phyloP scores from a whole-genome alignment of 2,888 invertebrate species.

The Acrobeloides nanus region DNA sequence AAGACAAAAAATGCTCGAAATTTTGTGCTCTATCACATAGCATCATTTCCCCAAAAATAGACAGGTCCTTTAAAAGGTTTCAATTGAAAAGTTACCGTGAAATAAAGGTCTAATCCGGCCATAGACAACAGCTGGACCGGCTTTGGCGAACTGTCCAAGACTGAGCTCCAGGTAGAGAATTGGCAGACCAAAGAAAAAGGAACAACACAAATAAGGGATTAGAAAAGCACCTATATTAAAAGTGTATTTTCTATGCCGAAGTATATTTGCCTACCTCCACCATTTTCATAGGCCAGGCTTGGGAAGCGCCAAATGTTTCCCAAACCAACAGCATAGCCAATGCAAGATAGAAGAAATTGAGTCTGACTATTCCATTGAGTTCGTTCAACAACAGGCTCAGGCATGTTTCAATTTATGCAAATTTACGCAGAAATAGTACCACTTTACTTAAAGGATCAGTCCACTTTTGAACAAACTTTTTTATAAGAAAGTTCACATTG shows the following conservation, averaged over 20 bases:
- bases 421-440: no score
- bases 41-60: no score
- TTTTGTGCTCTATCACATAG: constrained; percentile 58
- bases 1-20: not conserved
- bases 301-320: constrained; percentile 41
- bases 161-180: constrained; percentile 54
- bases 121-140: constrained; percentile 29
- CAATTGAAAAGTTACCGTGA: constrained; percentile 57
- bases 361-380: constrained; percentile 12
- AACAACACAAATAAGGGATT: constrained; percentile 54
- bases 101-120: constrained; percentile 29
- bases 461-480: no score
- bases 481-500: no score
- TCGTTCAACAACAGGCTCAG: no score
- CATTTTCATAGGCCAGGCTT: constrained; percentile 40
- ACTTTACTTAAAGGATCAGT: no score
- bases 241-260: not conserved
- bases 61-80: no score
- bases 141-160: constrained; percentile 48
- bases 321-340: constrained; percentile 37
- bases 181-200: constrained; percentile 54
- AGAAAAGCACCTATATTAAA: constrained; percentile 51
- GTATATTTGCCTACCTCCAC: constrained; percentile 24
- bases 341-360: constrained; percentile 36
- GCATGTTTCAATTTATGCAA: no score